A percentile compares a stretch with the other conserved stretches of the same genome.
phyloP scores from a whole-genome alignment of 2,888 invertebrate species.

The Rhopalosiphum nymphaeae region DNA sequence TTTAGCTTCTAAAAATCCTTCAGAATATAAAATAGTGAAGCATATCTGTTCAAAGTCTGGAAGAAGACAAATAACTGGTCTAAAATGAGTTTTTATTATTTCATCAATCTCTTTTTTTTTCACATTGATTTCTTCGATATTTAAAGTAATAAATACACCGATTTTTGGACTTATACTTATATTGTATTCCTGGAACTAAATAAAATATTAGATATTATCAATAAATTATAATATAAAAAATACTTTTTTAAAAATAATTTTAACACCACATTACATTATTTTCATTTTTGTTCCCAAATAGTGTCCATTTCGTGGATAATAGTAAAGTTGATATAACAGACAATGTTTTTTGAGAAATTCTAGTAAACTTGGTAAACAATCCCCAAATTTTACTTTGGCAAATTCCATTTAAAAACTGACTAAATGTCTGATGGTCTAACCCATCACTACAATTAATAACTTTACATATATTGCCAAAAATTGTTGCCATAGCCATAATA shows the following conservation, averaged over 20 bases:
- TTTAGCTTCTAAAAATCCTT: constrained; percentile 91
- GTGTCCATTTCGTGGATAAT: constrained; percentile 18
- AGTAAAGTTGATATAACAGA: constrained; percentile 86
- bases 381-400: constrained; percentile 95
- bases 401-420: constrained; percentile 81
- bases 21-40: constrained; percentile 90
- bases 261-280: neutral
- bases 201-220: neutral
- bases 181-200: constrained; percentile 86
- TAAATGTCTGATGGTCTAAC: constrained; percentile 89
- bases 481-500: constrained; percentile 91
- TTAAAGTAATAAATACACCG: constrained; percentile 95
- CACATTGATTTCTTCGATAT: constrained; percentile 92
- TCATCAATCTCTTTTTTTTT: constrained; percentile 85
- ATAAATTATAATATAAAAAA: neutral
- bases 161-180: constrained; percentile 86
- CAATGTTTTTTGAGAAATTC: constrained; percentile 90
- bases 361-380: constrained; percentile 95
- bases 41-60: constrained; percentile 94
- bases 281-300: constrained; percentile 25
- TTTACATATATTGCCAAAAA: constrained; percentile 83
- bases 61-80: constrained; percentile 92
- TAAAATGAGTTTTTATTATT: constrained; percentile 89
- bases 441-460: constrained; percentile 95
- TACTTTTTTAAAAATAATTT: neutral